These are phyloP conservation scores for Lottia scabra DNA, from an alignment of 2,888 invertebrate species.

Conservation along the genomic window DNA sequence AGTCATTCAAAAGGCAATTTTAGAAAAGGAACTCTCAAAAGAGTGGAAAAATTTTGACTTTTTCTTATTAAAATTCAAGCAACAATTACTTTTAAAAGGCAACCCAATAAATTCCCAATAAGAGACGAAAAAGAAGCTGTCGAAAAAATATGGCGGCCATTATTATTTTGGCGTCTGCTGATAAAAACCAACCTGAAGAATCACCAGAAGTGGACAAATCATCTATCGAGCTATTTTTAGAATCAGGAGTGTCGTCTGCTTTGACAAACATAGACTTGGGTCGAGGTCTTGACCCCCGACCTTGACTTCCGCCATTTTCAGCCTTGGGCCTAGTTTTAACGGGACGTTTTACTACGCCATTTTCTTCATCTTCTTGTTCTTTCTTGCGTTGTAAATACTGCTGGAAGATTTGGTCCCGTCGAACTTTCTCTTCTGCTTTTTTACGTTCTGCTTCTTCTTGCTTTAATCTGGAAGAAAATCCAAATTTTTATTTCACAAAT, in stretches of 20 bases:
- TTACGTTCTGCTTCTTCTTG: slow-evolving; percentile 78
- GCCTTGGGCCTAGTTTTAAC: slow-evolving; percentile 12
- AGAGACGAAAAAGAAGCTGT: no score
- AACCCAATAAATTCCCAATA: no score
- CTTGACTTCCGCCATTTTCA: slow-evolving; percentile 17
- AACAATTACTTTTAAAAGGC: no score
- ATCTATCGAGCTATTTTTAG: slow-evolving; percentile 50
- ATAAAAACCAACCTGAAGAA: neutral
- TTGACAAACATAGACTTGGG: slow-evolving; percentile 61
- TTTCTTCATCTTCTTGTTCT: slow-evolving; percentile 83
- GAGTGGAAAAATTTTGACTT: no score
- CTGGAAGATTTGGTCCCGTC: slow-evolving; percentile 88
- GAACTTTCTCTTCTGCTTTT: slow-evolving; percentile 86
- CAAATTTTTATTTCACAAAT: no score
- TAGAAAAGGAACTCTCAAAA: no score
- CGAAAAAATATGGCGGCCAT: no score
- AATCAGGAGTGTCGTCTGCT: slow-evolving; percentile 30
- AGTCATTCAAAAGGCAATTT: no score
- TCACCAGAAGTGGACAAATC: slow-evolving; percentile 42
- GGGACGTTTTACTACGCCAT: slow-evolving; percentile 39
- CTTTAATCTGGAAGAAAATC: slow-evolving; percentile 72
- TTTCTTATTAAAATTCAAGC: no score
- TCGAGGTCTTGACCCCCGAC: slow-evolving; percentile 40
- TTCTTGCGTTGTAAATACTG: slow-evolving; percentile 94
- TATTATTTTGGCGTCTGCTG: no score